Evolutionary conservation across 2,888 invertebrate genomes (phyloP), one percentile per base, ranked within the genome.

Genomic region (Conistra vaccinii): DNA sequence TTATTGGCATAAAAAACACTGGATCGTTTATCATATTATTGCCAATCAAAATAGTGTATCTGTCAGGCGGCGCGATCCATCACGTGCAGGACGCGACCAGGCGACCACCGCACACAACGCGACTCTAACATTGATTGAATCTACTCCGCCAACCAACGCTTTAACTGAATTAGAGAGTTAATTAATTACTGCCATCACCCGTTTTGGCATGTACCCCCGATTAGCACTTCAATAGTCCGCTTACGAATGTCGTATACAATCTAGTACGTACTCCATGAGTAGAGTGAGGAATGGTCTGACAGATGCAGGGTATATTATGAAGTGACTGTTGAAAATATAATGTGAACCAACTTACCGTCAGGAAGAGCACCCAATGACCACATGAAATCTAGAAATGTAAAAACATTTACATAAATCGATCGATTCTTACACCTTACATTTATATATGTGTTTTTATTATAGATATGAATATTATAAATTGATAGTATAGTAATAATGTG

Each of bases 281-380:
- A 88, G 80, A 88, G 85, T 86, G 83, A 88, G 87, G 83, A 89
- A 92, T 91, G 93, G 92, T 90, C 89, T 89, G 89, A 89, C 83
- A 87, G 90, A 94, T 94, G 94, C 91, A 88, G 91, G 90, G 76
- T 85, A 86, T 87, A 89, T 89, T 89, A 89, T 93, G 90, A 90
- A 88, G 92, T 94, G 93, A 93, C 91, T 91, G 92, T 92, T 89
- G 85, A 90, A 89, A 92, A 94, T 93, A 91, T 93, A 93, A 93
- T 92, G 90, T 91, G 90, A 92, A 90, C 90, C 78, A 93, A 98
- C 98, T 98, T 97, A 99, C 99, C 99, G 97, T 99, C 99, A 97
- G 99, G 99, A 97, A 99, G 98, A 97, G 98, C 98, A 97, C 99
- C 99, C 98, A 99, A 98, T 97, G 99, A 99, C 99, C 99, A 99